Conservation (phyloP, 2,113 vertebrate species). For the Orientallactaga bullata region DNA sequence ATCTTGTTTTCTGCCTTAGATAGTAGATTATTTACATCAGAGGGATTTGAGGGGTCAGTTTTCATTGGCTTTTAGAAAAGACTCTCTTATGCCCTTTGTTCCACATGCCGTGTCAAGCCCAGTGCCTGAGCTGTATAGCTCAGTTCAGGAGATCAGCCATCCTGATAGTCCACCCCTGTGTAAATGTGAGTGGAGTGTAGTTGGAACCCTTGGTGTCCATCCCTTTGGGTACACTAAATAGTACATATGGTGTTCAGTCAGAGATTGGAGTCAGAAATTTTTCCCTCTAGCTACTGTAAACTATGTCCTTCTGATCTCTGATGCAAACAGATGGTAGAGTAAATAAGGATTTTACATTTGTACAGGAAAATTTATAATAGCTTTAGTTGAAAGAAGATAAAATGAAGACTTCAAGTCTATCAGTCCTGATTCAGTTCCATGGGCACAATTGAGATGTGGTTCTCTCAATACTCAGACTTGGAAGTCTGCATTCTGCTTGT, state of each 20-base stretch:
- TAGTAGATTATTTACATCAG: background rate
- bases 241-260: background rate
- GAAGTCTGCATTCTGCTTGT: background rate
- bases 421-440: background rate
- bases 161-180: background rate
- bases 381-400: background rate
- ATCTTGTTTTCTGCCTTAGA: background rate
- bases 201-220: background rate
- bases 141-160: background rate
- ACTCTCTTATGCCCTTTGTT: background rate
- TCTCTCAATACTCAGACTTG: background rate
- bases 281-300: background rate
- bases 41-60: background rate
- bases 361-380: background rate
- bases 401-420: background rate
- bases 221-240: no score
- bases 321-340: background rate
- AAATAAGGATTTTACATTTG: background rate
- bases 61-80: background rate
- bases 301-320: background rate
- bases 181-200: background rate
- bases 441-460: background rate
- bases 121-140: background rate
- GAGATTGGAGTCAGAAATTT: background rate
- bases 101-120: no score